Base-by-base conservation (phyloP, 30 jellyfish, hydroid and myxozoan genomes). In the Phacellophora camtschatica region DNA sequence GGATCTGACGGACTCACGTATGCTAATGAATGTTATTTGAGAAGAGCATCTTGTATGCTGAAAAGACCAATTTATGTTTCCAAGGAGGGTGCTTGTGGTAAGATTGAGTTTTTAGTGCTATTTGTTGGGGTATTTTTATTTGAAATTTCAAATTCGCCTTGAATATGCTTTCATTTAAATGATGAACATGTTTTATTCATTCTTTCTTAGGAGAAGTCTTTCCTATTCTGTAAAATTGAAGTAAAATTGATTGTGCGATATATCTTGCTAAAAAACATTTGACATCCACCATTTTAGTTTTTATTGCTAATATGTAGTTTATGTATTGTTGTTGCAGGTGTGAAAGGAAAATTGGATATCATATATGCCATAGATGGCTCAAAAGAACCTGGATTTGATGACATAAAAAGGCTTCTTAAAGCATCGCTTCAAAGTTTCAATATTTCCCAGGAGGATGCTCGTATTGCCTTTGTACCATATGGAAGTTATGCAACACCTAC, bases 1-100 rank as follows among this genome's bases (percentile, higher is more conserved):
- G 98, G 98, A 8, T 66, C 85, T 32, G 81, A 90, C 41, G 95
- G 92, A 27, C 43, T 69, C 18, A 90, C 96, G n/a, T 90, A 82
- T 62, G 89, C 96, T 23, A 74, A 56, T 31, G 77, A 76, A 43
- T 84, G 98, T 59, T 74, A 45, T 54, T 32, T 83, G 81, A 86
- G 46, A 55, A 76, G 55, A 46, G 76, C 84, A 5, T 71, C 86
- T 36, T 90, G 98, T 53, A 27, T 13, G 69, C 19, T 23, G 45
- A 42, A 64, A 5, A 66, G 77, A 33, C 18, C 19, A 16, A 35
- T 76, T 25, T 23, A 75, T 42, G 27, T 66, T 30, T 88, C 62
- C 28, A 76, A 59, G 29, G 77, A 73, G 23, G 77, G 65, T 2
- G 64, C 88, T 4, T 87, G 96, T 43, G 96, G 96, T 87, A 50